A percentile compares a stretch with the other conserved stretches of the same genome.
Conservation (phyloP, 2,797 vertebrate species). For the Parauchenoglanis ngamensis region DNA sequence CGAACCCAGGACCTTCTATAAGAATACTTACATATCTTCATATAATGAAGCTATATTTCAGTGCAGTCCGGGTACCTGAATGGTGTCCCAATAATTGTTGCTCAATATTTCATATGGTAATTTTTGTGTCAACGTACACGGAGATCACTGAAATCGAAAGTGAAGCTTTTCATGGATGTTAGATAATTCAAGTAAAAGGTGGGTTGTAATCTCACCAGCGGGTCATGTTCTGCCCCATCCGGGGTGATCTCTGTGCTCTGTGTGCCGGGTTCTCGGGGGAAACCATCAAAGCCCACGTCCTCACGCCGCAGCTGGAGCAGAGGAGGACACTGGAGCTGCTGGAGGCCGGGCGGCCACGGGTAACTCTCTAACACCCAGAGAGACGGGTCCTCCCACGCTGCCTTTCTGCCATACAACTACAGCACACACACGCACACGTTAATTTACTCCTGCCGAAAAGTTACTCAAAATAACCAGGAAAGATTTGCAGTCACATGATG, state of each 20-base stretch:
- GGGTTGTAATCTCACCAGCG: slow-evolving; percentile 75
- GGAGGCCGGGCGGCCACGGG: slow-evolving; percentile 78
- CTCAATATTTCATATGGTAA: background rate
- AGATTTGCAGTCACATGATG: background rate
- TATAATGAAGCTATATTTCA: too few relatives aligned
- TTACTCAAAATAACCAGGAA: background rate
- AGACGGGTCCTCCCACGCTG: slow-evolving; percentile 85
- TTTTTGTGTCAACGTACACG: too few relatives aligned
- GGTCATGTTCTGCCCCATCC: slow-evolving; percentile 76
- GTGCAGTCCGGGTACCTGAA: too few relatives aligned
- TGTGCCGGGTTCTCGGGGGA: slow-evolving; percentile 73
- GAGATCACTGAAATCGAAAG: background rate
- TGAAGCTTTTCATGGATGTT: background rate
- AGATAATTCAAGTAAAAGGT: background rate
- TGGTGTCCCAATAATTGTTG: background rate
- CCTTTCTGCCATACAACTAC: slow-evolving; percentile 82
- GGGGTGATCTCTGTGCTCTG: slow-evolving; percentile 76
- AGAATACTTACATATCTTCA: too few relatives aligned
- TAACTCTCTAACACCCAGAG: slow-evolving; percentile 88
- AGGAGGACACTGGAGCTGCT: slow-evolving; percentile 83
- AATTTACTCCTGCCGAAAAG: too few relatives aligned
- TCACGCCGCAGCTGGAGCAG: slow-evolving; percentile 83
- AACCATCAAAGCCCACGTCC: slow-evolving; percentile 84
- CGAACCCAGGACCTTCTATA: too few relatives aligned
- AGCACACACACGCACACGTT: slow-evolving; percentile 42